Evolutionary conservation across 2,888 invertebrate species (phyloP).

Genomic region (Dynastes hyllus): DNA sequence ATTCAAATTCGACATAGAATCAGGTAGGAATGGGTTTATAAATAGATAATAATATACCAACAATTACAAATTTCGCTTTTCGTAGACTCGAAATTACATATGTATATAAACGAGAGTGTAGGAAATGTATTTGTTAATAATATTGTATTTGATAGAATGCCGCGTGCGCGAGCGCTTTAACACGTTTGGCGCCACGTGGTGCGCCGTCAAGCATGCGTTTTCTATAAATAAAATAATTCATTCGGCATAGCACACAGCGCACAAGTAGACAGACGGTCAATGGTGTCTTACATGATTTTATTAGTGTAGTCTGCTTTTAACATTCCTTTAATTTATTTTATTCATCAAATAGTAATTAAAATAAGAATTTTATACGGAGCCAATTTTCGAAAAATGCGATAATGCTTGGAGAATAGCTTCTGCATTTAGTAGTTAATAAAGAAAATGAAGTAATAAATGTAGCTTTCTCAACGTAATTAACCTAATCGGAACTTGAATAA

Average conservation of each 20-base stretch:
- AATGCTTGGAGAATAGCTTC: too few species aligned
- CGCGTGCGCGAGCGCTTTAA: conserved; percentile 12
- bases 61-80: conserved; percentile 28
- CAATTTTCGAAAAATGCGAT: too few species aligned
- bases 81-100: conserved; percentile 14
- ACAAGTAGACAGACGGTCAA: conserved; percentile 19
- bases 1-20: conserved; percentile 5
- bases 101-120: conserved; percentile 3
- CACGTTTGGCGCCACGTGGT: conserved; percentile 36
- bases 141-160: background rate
- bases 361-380: too few species aligned
- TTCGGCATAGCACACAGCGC: background rate
- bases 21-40: conserved; percentile 26
- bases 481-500: too few species aligned
- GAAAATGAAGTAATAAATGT: too few species aligned
- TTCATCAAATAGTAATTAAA: background rate
- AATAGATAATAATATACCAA: conserved; percentile 24
- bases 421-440: too few species aligned
- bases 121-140: conserved; percentile 3
- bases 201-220: conserved; percentile 27
- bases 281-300: background rate
- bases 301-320: background rate
- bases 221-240: background rate
- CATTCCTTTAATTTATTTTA: background rate
- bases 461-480: too few species aligned